phyloP scores from a whole-genome alignment of 2,113 vertebrate species.

The Notarius lentiginosus region DNA sequence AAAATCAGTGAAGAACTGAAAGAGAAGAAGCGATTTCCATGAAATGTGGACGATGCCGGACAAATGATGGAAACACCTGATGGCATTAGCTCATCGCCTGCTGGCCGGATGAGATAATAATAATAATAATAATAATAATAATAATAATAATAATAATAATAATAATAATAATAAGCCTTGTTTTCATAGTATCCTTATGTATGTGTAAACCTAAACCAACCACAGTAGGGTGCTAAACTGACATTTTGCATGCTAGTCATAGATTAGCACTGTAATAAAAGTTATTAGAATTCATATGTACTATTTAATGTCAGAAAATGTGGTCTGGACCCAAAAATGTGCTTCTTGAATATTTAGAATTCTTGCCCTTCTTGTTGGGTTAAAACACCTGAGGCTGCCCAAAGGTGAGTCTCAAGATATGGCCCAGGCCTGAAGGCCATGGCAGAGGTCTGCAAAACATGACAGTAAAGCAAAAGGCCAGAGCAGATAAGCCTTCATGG shows the following conservation, averaged over 20 bases:
- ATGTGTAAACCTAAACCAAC: neutral
- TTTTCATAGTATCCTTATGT: neutral
- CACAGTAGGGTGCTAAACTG: neutral
- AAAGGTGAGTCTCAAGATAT: neutral
- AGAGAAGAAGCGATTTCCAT: too few species aligned
- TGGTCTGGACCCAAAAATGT: neutral
- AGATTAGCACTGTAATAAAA: neutral
- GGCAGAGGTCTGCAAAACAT: slow-evolving; percentile 1
- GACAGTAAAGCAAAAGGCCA: slow-evolving; percentile 4
- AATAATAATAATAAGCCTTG: neutral
- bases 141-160: neutral
- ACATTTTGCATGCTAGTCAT: slow-evolving; percentile 10
- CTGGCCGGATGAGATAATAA: too few species aligned
- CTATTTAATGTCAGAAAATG: neutral
- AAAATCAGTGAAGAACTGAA: too few species aligned
- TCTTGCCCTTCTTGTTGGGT: neutral
- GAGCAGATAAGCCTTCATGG: neutral
- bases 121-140: neutral
- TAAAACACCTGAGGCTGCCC: neutral
- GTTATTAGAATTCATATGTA: slow-evolving; percentile 15
- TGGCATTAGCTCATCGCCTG: too few species aligned
- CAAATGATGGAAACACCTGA: too few species aligned
- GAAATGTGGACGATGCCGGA: too few species aligned
- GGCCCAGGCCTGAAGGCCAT: neutral
- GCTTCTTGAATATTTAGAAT: neutral